Evolutionary conservation across 2,797 vertebrate species (phyloP).

Genomic region (Scyliorhinus canicula): DNA sequence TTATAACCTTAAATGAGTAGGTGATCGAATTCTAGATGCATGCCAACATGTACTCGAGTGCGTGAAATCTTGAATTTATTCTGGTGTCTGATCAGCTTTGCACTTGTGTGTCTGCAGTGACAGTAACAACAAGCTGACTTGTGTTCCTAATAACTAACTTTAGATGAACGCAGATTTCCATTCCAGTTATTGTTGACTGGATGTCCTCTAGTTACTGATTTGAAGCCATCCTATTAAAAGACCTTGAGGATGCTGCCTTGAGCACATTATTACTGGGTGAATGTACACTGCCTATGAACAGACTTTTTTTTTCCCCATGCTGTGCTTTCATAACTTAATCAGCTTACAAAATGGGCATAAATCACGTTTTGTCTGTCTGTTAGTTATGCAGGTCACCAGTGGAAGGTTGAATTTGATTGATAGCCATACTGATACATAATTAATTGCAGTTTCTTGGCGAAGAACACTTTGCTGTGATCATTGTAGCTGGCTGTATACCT

Average conservation of each 20-base stretch:
- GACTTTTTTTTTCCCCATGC: background rate
- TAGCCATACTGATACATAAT: background rate
- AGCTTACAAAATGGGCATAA: background rate
- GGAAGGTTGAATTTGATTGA: background rate
- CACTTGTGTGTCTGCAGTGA: too few relatives aligned
- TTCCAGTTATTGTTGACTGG: background rate
- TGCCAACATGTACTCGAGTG: background rate
- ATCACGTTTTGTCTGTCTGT: background rate
- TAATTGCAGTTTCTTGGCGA: constrained; percentile 5
- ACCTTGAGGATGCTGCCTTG: too few relatives aligned
- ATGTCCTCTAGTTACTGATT: background rate
- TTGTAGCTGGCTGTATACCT: background rate
- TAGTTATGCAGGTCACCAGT: background rate
- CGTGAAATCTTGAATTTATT: background rate
- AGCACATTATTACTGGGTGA: constrained; percentile 5
- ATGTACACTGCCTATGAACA: background rate
- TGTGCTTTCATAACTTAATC: background rate
- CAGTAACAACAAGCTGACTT: background rate
- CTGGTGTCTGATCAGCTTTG: background rate
- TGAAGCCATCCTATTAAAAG: background rate
- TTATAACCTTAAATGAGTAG: background rate
- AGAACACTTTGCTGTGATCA: background rate
- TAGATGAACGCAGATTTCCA: background rate
- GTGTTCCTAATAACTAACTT: background rate
- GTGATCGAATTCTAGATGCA: background rate